phyloP scores from a whole-genome alignment of 2,797 vertebrate species.

The Octomys mimax region DNA sequence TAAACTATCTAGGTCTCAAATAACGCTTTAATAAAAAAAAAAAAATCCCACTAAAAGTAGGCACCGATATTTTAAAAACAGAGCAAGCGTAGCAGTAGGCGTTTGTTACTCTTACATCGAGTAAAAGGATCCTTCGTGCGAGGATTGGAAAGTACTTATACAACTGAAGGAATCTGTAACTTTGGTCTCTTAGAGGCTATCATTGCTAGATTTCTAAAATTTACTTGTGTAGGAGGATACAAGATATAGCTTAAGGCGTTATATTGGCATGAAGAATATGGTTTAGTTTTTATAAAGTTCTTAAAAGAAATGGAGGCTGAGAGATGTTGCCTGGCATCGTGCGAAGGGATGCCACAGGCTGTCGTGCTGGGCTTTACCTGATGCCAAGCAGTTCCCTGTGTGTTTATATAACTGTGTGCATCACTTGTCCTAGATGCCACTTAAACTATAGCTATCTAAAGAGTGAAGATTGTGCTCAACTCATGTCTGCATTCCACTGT shows the following conservation, averaged over 20 bases:
- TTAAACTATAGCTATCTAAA: not conserved
- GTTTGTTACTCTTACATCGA: not conserved
- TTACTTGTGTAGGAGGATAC: not conserved
- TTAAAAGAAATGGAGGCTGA: not conserved
- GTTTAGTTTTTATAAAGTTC: conserved; percentile 39
- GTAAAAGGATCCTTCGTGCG: not conserved
- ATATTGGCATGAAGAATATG: not conserved
- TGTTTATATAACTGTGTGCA: not conserved
- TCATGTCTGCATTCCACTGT: not conserved
- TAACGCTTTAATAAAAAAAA: not conserved
- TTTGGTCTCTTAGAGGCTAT: not conserved
- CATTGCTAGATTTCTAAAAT: conserved; percentile 25
- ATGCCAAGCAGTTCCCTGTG: not conserved
- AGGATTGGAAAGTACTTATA: not conserved
- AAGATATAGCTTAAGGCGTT: conserved; percentile 32
- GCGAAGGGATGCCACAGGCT: not conserved
- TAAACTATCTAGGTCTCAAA: conserved; percentile 7
- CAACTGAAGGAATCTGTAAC: not conserved
- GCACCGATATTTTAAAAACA: not conserved
- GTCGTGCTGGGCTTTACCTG: not conserved
- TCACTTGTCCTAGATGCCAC: not conserved
- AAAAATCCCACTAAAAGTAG: not conserved
- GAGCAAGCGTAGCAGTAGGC: not conserved
- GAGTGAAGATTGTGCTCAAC: not conserved
- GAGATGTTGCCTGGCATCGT: not conserved